Evolutionary conservation across 2,113 vertebrate species (phyloP), one percentile per base, ranked within the genome.

Genomic region (Loxodonta africana): DNA sequence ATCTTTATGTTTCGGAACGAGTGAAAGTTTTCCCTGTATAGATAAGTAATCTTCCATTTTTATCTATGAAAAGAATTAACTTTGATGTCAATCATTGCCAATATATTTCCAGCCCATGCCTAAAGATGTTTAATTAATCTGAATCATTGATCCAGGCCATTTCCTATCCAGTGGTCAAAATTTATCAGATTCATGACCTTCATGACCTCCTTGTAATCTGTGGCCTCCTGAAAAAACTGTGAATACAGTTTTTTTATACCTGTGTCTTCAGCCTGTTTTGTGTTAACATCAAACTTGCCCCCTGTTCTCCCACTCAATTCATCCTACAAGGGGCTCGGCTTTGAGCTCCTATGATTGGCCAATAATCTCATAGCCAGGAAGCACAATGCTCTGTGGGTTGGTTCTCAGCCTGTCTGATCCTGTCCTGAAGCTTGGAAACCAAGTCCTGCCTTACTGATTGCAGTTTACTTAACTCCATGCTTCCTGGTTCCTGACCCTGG

Each of bases 401-500:
- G 48, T 95, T 97, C 82, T 67, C 51, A 94, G 74, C 98, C 88
- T 98, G 97, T 97, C 97, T 95, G 95, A 92, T 98, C 98, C 94
- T 98, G 98, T 85, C 95, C 88, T 23, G n/a, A 41, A 83, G 87
- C 91, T 96, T 93, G 71, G 95, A 97, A 90, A 95, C 95, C 90
- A 85, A 92, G 96, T 92, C 85, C 90, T 92, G 81, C 85, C 33
- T 95, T 97, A 85, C 83, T 92, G 92, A 98, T 94, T 97, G 95
- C 44, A 96, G 96, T 97, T 97, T 98, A 21, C 63, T 95, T 97
- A 84, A 88, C 82, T 95, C 96, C 92, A 94, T 67, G 90, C 82
- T 97, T 98, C 98, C 98, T 98, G 92, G 84, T 97, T 98, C 96
- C 97, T 97, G 94, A 97, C 94, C 92, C 80, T 88, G 30, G 28